phyloP scores from a whole-genome alignment of 2,113 vertebrate species.

The Leuciscus idus region DNA sequence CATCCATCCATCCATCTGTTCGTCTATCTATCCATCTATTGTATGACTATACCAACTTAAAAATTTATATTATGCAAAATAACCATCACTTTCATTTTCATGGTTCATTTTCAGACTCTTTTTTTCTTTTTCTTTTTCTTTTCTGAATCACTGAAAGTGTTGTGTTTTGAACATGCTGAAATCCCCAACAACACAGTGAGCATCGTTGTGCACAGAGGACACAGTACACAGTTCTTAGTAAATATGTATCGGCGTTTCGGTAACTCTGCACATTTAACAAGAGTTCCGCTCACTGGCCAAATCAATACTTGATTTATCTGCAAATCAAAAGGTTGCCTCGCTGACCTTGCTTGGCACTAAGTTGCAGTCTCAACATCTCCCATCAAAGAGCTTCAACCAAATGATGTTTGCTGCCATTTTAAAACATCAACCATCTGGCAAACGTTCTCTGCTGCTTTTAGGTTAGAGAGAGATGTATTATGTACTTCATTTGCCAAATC shows the following conservation, averaged over 20 bases:
- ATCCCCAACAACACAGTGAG: neutral
- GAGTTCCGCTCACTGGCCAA: slow-evolving; percentile 45
- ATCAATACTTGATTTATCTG: slow-evolving; percentile 59
- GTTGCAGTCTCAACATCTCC: slow-evolving; percentile 31
- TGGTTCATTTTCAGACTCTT: too few relatives aligned
- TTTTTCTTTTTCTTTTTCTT: too few relatives aligned
- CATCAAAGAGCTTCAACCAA: slow-evolving; percentile 48
- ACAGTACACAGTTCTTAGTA: neutral
- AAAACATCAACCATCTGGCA: slow-evolving; percentile 10
- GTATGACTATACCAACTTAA: too few relatives aligned
- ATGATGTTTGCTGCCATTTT: slow-evolving; percentile 30
- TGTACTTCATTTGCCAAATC: neutral
- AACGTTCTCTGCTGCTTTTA: neutral
- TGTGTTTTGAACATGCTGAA: too few relatives aligned
- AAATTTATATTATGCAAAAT: too few relatives aligned
- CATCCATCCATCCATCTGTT: too few relatives aligned
- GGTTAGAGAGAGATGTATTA: neutral
- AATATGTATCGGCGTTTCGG: neutral
- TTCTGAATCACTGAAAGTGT: too few relatives aligned
- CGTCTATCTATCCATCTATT: too few relatives aligned
- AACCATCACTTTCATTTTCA: too few relatives aligned
- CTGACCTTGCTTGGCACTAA: slow-evolving; percentile 51
- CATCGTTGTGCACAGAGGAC: neutral
- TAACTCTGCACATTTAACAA: slow-evolving; percentile 18
- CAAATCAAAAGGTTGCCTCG: slow-evolving; percentile 56